These are phyloP conservation scores for Coboldia fuscipes DNA, from an alignment of 1,140 invertebrate species.

Conservation along the genomic window DNA sequence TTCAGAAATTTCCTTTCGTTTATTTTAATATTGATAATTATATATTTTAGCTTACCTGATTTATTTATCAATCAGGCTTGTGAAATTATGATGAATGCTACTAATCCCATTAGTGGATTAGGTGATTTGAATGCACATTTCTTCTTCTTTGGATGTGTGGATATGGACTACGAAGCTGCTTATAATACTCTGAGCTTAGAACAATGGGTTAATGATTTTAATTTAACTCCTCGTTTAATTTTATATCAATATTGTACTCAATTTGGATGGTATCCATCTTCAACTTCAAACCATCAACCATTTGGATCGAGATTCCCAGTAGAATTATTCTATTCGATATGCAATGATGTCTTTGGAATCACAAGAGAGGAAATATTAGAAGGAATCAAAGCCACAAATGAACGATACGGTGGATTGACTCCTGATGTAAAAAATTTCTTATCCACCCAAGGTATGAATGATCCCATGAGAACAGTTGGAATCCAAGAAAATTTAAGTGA, in stretches of 20 bases:
- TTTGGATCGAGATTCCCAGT: conserved; percentile 28
- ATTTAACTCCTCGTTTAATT: conserved; percentile 31
- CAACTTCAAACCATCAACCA: conserved; percentile 28
- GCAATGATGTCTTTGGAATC: no score
- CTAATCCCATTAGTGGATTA: not conserved
- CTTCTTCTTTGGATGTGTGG: not conserved
- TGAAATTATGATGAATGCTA: not conserved
- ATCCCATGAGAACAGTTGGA: no score
- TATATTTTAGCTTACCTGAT: not conserved
- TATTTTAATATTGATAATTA: no score
- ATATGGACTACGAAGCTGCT: not conserved
- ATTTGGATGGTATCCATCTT: conserved; percentile 51
- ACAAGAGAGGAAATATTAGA: no score
- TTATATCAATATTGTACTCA: conserved; percentile 51
- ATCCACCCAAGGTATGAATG: conserved; percentile 36
- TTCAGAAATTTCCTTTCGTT: no score
- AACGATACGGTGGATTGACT: conserved; percentile 28
- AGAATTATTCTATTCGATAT: no score
- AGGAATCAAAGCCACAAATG: conserved; percentile 30
- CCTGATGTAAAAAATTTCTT: conserved; percentile 35
- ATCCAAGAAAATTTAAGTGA: no score
- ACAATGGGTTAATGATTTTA: not conserved
- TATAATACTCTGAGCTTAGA: not conserved
- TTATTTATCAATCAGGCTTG: not conserved
- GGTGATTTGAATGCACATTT: no score